Evolutionary conservation across 2,797 vertebrate species (phyloP).

Genomic region (Gouania willdenowi): DNA sequence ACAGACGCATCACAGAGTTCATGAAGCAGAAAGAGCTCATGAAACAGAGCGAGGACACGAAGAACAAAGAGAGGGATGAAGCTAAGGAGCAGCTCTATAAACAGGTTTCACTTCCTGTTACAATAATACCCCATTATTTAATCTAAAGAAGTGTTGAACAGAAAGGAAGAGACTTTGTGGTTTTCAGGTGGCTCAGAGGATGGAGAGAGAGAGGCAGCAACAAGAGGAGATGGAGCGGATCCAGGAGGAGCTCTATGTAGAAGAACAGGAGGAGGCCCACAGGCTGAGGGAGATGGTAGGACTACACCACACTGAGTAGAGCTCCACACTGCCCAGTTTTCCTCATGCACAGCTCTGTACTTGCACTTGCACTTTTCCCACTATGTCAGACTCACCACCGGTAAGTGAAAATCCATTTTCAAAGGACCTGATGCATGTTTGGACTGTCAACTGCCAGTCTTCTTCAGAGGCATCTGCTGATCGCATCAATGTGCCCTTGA

Average conservation of each 20-base stretch:
- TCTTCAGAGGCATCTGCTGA: too few species aligned
- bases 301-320: too few species aligned
- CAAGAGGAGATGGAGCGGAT: slow-evolving; percentile 84
- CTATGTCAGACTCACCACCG: too few species aligned
- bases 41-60: slow-evolving; percentile 76
- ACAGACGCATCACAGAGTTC: slow-evolving; percentile 84
- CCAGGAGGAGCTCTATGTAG: slow-evolving; percentile 81
- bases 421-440: too few species aligned
- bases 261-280: slow-evolving; percentile 80
- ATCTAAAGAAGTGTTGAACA: too few species aligned
- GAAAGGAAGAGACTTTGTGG: slow-evolving; percentile 4
- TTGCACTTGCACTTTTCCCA: too few species aligned
- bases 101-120: slow-evolving; percentile 75
- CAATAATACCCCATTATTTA: too few species aligned
- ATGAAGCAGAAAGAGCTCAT: slow-evolving; percentile 70
- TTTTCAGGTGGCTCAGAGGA: slow-evolving; percentile 77
- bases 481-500: too few species aligned
- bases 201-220: slow-evolving; percentile 74
- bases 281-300: slow-evolving; percentile 82
- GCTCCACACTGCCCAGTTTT: neutral
- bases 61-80: slow-evolving; percentile 75
- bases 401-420: too few species aligned
- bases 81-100: slow-evolving; percentile 78
- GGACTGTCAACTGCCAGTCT: too few species aligned
- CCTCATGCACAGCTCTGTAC: too few species aligned